Percentiles rank a stretch among this genome's conserved stretches.
phyloP scores from a whole-genome alignment of 2,113 vertebrate genomes.

The Dipodomys ordii region DNA sequence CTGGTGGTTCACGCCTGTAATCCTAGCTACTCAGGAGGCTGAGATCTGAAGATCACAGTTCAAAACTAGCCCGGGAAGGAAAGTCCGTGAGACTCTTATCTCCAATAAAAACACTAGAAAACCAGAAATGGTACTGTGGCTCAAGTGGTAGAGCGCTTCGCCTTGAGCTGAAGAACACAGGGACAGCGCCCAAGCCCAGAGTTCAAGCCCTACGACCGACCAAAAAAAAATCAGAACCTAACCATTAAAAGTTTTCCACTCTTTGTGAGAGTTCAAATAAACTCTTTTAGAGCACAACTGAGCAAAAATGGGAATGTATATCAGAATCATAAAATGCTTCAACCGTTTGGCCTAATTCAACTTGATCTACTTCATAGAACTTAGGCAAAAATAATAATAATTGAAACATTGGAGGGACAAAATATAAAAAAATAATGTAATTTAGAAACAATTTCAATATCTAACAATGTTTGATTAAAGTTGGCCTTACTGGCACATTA shows the following conservation, averaged over 20 bases:
- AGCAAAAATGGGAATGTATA: background rate
- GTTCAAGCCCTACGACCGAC: no score
- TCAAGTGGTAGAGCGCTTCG: no score
- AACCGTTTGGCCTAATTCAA: background rate
- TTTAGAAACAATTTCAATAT: slow-evolving; percentile 40
- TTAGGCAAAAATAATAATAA: background rate
- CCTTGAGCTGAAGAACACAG: no score
- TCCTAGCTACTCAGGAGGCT: no score
- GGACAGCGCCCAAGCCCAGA: no score
- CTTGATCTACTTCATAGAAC: background rate
- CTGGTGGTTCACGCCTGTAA: no score
- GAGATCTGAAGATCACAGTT: no score
- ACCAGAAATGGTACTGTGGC: no score
- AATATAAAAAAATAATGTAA: background rate
- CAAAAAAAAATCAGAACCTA: background rate
- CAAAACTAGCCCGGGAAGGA: no score
- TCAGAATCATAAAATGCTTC: background rate
- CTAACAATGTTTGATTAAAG: background rate
- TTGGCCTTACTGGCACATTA: background rate
- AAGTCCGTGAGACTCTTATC: no score
- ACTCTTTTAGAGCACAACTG: background rate
- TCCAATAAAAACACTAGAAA: no score
- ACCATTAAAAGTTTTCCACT: background rate
- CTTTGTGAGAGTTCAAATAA: background rate
- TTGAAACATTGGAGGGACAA: background rate